A percentile compares a stretch with the other conserved stretches of the same genome.
Evolutionary conservation across 2,113 vertebrate genomes (phyloP).

Genomic region (Rhineura floridana): DNA sequence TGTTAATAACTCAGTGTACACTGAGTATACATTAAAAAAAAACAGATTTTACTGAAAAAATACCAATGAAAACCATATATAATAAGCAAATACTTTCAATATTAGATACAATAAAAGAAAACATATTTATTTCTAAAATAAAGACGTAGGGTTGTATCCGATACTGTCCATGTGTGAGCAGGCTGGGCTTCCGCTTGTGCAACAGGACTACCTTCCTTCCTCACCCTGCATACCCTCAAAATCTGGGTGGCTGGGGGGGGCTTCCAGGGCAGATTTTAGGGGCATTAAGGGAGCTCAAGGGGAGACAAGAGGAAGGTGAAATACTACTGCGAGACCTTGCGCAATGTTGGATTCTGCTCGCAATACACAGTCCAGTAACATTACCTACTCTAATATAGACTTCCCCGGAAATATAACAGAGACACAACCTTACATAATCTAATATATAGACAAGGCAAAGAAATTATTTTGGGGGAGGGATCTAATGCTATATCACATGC

Average conservation of each 20-base stretch:
- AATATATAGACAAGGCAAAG: not conserved
- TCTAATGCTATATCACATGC: not conserved
- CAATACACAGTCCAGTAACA: not conserved
- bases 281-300: no score
- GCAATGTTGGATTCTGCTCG: no score
- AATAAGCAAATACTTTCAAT: not conserved
- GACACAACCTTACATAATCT: not conserved
- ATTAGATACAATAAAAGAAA: not conserved
- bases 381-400: not conserved
- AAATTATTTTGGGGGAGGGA: not conserved
- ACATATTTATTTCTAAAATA: not conserved
- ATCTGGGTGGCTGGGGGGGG: no score
- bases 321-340: no score
- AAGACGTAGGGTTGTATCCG: no score
- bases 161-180: no score
- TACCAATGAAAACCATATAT: not conserved
- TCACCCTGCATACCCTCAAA: no score
- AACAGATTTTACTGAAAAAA: not conserved
- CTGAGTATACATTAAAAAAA: not conserved
- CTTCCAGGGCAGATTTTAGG: no score
- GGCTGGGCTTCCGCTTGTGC: no score
- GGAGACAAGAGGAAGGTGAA: no score
- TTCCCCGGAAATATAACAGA: not conserved
- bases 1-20: no score
- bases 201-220: no score